A percentile compares a stretch with the other conserved stretches of the same genome.
Conservation (phyloP, 2,797 vertebrate species). For the Lophotriccus pileatus region DNA sequence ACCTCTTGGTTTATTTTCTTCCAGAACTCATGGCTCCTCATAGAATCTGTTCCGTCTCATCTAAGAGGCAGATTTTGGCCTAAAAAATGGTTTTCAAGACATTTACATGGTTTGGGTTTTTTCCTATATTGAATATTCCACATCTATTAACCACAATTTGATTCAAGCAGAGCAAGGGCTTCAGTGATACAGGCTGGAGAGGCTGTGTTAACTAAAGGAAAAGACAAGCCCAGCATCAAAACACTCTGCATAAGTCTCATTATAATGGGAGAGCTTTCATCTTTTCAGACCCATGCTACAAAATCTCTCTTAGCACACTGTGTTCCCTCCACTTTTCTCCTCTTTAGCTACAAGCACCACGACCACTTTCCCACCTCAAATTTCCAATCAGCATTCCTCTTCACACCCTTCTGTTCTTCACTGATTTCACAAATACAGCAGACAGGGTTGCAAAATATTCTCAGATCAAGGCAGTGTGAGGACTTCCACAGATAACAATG, state of each 20-base stretch:
- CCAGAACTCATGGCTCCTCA: conserved; percentile 59
- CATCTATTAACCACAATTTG: conserved; percentile 60
- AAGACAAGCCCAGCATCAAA: conserved; percentile 2
- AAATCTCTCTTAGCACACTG: conserved; percentile 42
- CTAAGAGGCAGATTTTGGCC: conserved; percentile 47
- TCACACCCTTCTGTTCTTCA: background rate
- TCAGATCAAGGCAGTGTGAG: background rate
- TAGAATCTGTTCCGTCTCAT: conserved; percentile 64
- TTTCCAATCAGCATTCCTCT: background rate
- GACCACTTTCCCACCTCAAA: background rate
- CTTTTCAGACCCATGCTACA: conserved; percentile 25
- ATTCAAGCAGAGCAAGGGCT: conserved; percentile 31
- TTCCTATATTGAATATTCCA: conserved; percentile 42
- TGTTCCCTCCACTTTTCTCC: conserved; percentile 27
- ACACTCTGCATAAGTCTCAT: conserved; percentile 17
- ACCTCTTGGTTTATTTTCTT: conserved; percentile 72
- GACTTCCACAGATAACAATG: background rate
- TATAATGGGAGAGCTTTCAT: conserved; percentile 21
- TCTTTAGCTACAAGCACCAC: conserved; percentile 7
- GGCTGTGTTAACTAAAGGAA: background rate
- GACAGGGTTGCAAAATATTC: background rate
- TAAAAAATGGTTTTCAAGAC: conserved; percentile 26
- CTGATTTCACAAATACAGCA: background rate
- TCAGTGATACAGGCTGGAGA: conserved; percentile 9
- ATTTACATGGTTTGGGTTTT: conserved; percentile 36